Evolutionary conservation across 2,888 invertebrate genomes (phyloP).

Genomic region (Clitarchus hookeri): DNA sequence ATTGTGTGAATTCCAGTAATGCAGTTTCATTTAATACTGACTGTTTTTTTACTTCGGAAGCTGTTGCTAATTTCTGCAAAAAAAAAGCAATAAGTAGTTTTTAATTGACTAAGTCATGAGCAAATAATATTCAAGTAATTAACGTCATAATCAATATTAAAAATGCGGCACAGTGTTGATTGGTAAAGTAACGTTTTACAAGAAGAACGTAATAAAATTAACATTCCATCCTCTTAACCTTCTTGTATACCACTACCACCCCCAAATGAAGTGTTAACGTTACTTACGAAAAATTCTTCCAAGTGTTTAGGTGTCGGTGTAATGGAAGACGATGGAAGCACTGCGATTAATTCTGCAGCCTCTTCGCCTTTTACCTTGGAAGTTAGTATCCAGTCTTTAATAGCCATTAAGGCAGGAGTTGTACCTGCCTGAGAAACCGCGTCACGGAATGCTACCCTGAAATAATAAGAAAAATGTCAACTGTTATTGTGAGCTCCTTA

Average conservation of each 20-base stretch:
- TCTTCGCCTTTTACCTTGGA: slow-evolving; percentile 61
- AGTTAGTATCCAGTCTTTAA: slow-evolving; percentile 64
- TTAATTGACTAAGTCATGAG: too few species aligned
- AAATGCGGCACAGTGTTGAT: too few species aligned
- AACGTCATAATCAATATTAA: too few species aligned
- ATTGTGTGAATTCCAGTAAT: slow-evolving; percentile 62
- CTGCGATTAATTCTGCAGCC: slow-evolving; percentile 63
- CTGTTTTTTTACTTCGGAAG: slow-evolving; percentile 60
- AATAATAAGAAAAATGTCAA: neutral
- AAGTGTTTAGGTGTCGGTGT: slow-evolving; percentile 68
- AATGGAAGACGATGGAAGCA: slow-evolving; percentile 60
- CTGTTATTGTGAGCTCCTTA: too few species aligned
- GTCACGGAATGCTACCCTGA: slow-evolving; percentile 62
- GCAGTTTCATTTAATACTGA: slow-evolving; percentile 61
- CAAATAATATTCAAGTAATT: too few species aligned
- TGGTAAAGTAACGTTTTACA: too few species aligned
- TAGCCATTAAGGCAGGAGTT: slow-evolving; percentile 66
- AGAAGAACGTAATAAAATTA: too few species aligned
- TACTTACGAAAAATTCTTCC: slow-evolving; percentile 61
- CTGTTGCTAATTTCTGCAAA: slow-evolving; percentile 58
- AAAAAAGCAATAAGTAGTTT: neutral
- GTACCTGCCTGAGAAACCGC: slow-evolving; percentile 70
- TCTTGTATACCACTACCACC: neutral
- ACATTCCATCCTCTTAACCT: neutral
- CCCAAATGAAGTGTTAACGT: neutral